A percentile compares a stretch with the other conserved stretches of the same genome.
Conservation (phyloP, 2,888 invertebrate species). For the Gari tellinella region DNA sequence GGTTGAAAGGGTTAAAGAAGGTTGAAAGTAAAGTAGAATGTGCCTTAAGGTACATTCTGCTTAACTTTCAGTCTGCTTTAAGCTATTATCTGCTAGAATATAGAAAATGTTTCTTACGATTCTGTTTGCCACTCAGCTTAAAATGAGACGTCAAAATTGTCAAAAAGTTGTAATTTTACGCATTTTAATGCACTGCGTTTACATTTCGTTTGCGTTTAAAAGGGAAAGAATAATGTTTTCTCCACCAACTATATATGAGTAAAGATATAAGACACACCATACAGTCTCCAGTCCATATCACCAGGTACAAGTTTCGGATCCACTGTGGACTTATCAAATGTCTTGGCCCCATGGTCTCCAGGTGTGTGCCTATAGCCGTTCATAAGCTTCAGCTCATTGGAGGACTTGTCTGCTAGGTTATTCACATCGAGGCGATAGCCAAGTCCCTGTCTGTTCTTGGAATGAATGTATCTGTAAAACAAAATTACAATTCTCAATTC, state of each 20-base stretch:
- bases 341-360: conserved; percentile 89
- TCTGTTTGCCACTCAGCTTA: too few species aligned
- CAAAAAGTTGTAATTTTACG: too few species aligned
- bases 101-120: too few species aligned
- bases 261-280: conserved; percentile 84
- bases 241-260: too few species aligned
- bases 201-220: too few species aligned
- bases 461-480: conserved; percentile 89
- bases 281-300: conserved; percentile 94
- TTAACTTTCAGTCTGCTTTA: too few species aligned
- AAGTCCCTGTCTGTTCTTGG: conserved; percentile 90
- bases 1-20: too few species aligned
- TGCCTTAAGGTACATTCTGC: too few species aligned
- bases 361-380: conserved; percentile 82
- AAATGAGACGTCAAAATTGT: too few species aligned
- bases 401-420: conserved; percentile 93
- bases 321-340: conserved; percentile 88
- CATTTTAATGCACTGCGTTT: too few species aligned
- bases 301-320: conserved; percentile 87
- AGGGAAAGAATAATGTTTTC: neutral
- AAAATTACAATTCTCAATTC: neutral
- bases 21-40: too few species aligned
- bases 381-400: conserved; percentile 88
- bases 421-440: conserved; percentile 92
- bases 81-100: too few species aligned